phyloP scores from a whole-genome alignment of 2,113 vertebrate genomes.

The Tauraco erythrolophus region DNA sequence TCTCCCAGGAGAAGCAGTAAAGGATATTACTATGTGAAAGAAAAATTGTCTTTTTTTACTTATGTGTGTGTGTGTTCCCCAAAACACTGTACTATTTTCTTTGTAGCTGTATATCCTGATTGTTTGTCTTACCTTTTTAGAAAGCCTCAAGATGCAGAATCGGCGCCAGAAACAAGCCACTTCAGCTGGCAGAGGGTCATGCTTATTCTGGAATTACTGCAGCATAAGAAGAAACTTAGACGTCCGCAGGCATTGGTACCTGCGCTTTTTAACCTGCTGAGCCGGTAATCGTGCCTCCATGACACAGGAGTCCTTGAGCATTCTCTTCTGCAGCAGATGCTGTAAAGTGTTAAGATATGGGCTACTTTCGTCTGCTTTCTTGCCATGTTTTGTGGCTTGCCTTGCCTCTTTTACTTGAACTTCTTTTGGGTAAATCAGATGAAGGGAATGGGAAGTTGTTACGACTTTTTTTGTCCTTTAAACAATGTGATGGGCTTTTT shows the following conservation, averaged over 20 bases:
- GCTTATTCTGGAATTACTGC: constrained; percentile 92
- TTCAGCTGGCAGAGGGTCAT: constrained; percentile 89
- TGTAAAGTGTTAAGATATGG: accelerated
- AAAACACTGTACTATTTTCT: not conserved
- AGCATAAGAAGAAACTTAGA: constrained; percentile 96
- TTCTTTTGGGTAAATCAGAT: not conserved
- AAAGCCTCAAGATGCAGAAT: constrained; percentile 75
- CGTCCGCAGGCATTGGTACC: constrained; percentile 84
- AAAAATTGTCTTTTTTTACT: not conserved
- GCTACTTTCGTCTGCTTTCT: not conserved
- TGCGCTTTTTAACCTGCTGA: constrained; percentile 87
- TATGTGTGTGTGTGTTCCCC: not conserved
- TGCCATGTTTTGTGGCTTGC: not conserved
- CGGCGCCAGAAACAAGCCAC: constrained; percentile 55
- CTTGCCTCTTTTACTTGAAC: not conserved
- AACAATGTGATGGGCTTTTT: not conserved
- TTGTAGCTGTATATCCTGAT: not conserved
- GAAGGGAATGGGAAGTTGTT: not conserved
- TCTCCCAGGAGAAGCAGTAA: not conserved
- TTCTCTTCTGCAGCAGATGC: not conserved
- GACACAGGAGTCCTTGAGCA: not conserved
- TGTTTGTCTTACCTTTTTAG: constrained; percentile 63
- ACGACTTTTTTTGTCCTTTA: accelerated
- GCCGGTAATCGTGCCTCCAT: constrained; percentile 77
- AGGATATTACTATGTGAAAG: not conserved